phyloP scores from a whole-genome alignment of 92 coral and sea anemone genomes.

The Porites divaricata region DNA sequence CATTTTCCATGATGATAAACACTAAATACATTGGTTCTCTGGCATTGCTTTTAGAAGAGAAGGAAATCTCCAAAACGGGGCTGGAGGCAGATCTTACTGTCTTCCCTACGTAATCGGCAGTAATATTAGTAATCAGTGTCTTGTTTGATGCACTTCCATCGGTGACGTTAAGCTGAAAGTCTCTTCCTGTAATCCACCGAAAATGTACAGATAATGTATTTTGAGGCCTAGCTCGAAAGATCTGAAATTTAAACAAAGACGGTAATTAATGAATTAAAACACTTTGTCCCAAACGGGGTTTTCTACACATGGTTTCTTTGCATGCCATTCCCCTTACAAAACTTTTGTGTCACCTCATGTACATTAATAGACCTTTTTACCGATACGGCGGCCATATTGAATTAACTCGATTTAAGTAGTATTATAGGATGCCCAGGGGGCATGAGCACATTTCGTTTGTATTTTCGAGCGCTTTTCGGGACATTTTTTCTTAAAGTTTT shows the following conservation, averaged over 20 bases:
- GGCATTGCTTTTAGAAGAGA: constrained; percentile 7
- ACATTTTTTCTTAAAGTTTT: too few relatives aligned
- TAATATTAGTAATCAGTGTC: not conserved
- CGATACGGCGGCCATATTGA: too few relatives aligned
- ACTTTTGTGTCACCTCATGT: constrained; percentile 11
- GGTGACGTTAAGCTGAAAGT: constrained; percentile 24
- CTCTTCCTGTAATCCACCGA: constrained; percentile 19
- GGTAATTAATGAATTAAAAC: not conserved
- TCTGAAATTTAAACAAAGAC: not conserved
- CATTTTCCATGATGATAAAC: constrained; percentile 14
- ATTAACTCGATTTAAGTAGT: too few relatives aligned
- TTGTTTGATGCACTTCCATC: constrained; percentile 23
- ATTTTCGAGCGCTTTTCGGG: too few relatives aligned
- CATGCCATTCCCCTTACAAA: constrained; percentile 14
- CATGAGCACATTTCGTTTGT: too few relatives aligned
- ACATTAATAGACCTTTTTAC: not conserved
- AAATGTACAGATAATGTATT: not conserved
- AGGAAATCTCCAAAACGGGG: constrained; percentile 11
- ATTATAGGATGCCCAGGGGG: too few relatives aligned
- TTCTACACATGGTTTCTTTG: constrained; percentile 14
- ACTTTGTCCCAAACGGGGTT: constrained; percentile 2
- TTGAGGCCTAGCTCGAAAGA: not conserved
- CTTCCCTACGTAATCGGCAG: constrained; percentile 6
- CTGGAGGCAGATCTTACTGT: not conserved
- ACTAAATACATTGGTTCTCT: not conserved